phyloP scores from a whole-genome alignment of 2,113 vertebrate species.

The Oostethus manadensis region DNA sequence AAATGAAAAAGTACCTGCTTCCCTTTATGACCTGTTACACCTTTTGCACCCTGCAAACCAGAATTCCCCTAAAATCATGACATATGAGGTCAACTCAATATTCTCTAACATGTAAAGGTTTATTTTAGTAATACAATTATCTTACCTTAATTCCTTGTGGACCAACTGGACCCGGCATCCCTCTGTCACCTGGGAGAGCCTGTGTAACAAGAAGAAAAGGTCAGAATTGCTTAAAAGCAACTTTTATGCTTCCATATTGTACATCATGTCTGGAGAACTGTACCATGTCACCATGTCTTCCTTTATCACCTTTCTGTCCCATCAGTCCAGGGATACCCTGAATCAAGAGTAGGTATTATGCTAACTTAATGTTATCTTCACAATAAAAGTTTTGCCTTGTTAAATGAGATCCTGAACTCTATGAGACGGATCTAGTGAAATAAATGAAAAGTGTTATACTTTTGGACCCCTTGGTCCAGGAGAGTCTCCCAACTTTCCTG shows the following conservation, averaged over 20 bases:
- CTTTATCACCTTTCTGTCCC: slow-evolving; percentile 51
- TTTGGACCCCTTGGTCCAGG: slow-evolving; percentile 62
- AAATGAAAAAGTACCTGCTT: slow-evolving; percentile 40
- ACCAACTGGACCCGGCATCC: slow-evolving; percentile 53
- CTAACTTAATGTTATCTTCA: background rate
- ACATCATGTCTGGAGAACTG: background rate
- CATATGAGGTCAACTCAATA: background rate
- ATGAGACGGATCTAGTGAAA: too few relatives aligned
- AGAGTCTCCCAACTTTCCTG: slow-evolving; percentile 48
- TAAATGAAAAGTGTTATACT: slow-evolving; percentile 30
- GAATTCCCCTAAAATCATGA: slow-evolving; percentile 54
- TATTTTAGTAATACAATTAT: background rate
- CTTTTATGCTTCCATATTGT: background rate
- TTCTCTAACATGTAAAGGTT: background rate
- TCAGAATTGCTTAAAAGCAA: background rate
- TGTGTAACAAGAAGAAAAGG: slow-evolving; percentile 21
- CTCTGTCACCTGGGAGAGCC: slow-evolving; percentile 59
- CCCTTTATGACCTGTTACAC: slow-evolving; percentile 58
- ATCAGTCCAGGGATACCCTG: slow-evolving; percentile 66
- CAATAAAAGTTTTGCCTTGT: too few relatives aligned
- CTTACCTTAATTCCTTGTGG: slow-evolving; percentile 64
- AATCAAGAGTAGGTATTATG: background rate
- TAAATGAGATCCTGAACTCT: too few relatives aligned
- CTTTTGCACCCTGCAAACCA: slow-evolving; percentile 56
- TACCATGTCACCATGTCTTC: slow-evolving; percentile 58